phyloP scores from a whole-genome alignment of 2,888 invertebrate species.

The Eupithecia dodoneata region DNA sequence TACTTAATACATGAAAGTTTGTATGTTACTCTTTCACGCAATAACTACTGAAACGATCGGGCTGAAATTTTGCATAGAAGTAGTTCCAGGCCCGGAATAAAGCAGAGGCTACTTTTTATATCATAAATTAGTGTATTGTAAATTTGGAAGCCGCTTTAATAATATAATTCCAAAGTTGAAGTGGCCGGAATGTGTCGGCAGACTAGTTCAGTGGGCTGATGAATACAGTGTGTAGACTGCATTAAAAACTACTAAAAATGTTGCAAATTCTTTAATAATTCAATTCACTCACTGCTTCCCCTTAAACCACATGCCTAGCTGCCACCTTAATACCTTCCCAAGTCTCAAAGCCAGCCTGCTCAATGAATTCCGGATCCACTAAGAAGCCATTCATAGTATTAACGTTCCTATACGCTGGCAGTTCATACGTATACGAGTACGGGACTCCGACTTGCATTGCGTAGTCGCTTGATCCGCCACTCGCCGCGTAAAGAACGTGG shows the following conservation, averaged over 20 bases:
- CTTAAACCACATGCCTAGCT: not conserved
- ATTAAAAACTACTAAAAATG: not conserved
- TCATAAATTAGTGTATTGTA: too few relatives aligned
- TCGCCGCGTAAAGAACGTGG: conserved; percentile 80
- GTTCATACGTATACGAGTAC: conserved; percentile 85
- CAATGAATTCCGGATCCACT: conserved; percentile 80
- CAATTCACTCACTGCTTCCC: not conserved
- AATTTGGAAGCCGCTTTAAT: not conserved
- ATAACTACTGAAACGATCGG: too few relatives aligned
- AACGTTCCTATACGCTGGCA: conserved; percentile 76
- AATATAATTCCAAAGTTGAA: not conserved
- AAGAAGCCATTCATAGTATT: conserved; percentile 78
- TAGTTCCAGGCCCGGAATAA: too few relatives aligned
- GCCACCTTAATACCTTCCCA: conserved; percentile 83
- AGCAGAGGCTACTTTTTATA: too few relatives aligned
- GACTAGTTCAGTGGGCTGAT: not conserved
- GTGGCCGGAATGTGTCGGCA: not conserved
- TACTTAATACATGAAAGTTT: too few relatives aligned
- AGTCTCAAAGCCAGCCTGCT: conserved; percentile 83
- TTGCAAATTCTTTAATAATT: not conserved
- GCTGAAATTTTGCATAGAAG: too few relatives aligned
- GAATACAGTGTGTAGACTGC: not conserved
- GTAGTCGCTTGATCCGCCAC: conserved; percentile 87
- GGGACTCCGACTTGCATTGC: conserved; percentile 71
- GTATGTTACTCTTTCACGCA: too few relatives aligned